A percentile compares a stretch with the other conserved stretches of the same genome.
Conservation (phyloP, 2,113 vertebrate genomes). For the Spea multiplicata region DNA sequence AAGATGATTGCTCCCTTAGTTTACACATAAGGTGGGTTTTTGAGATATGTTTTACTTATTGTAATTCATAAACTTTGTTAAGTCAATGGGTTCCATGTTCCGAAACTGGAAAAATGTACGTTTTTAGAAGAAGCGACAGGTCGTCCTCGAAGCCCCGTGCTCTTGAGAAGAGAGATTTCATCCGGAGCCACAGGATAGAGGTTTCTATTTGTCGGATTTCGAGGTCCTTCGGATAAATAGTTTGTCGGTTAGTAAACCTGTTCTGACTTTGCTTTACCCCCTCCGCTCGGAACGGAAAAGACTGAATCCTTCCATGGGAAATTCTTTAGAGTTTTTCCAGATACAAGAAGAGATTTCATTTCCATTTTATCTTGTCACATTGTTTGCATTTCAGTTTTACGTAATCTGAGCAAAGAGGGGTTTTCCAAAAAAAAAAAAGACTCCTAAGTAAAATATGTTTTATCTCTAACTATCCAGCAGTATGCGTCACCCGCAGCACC, state of each 20-base stretch:
- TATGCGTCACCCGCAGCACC: background rate
- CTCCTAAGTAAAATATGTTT: constrained; percentile 7
- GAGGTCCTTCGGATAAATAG: background rate
- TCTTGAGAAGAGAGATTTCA: too few relatives aligned
- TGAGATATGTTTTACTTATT: too few relatives aligned
- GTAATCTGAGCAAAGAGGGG: constrained; percentile 14
- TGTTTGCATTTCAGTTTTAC: constrained; percentile 17
- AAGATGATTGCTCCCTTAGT: too few relatives aligned
- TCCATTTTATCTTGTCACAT: constrained; percentile 14
- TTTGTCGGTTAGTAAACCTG: constrained; percentile 3
- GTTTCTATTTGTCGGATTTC: too few relatives aligned
- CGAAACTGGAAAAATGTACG: too few relatives aligned
- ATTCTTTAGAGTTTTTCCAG: background rate
- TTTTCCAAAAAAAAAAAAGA: constrained; percentile 1
- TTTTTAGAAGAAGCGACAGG: too few relatives aligned
- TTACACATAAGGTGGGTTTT: too few relatives aligned
- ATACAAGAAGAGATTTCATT: background rate
- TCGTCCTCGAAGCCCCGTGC: too few relatives aligned
- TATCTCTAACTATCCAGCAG: background rate
- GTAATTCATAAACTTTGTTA: too few relatives aligned
- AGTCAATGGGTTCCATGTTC: too few relatives aligned
- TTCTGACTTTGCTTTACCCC: background rate
- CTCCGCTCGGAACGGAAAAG: background rate
- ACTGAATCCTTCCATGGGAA: background rate
- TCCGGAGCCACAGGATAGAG: too few relatives aligned